Conservation (phyloP, 2,113 vertebrate genomes). For the Neolamprologus variostigma region DNA sequence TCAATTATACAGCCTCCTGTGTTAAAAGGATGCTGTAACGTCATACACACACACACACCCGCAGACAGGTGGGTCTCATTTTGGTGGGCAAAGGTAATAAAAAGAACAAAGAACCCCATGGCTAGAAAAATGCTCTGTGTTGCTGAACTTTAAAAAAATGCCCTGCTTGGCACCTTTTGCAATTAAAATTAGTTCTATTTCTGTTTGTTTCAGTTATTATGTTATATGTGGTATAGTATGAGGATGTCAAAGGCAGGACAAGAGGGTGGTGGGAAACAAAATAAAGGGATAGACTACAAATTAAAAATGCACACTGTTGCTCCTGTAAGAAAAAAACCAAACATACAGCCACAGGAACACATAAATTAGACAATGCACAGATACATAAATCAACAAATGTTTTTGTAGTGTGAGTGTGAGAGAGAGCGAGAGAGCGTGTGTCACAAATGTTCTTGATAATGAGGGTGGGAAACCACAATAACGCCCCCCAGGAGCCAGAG, state of each 20-base stretch:
- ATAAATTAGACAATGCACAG: neutral
- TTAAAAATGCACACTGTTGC: neutral
- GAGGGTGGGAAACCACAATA: neutral
- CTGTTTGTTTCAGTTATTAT: neutral
- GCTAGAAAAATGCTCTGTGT: slow-evolving; percentile 47
- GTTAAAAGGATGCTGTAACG: slow-evolving; percentile 21
- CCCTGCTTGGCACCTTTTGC: neutral
- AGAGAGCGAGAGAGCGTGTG: neutral
- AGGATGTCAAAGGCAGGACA: neutral
- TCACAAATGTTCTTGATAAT: neutral
- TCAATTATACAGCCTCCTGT: slow-evolving; percentile 54
- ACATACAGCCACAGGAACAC: neutral
- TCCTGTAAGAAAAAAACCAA: neutral
- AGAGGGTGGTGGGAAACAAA: neutral
- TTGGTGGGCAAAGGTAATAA: slow-evolving; percentile 54
- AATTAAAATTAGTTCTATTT: neutral
- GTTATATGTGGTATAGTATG: neutral
- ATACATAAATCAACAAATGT: neutral
- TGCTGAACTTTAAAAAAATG: neutral
- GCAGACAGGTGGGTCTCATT: slow-evolving; percentile 65
- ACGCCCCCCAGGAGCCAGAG: neutral
- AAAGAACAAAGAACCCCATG: slow-evolving; percentile 58
- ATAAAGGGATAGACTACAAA: neutral
- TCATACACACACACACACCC: neutral
- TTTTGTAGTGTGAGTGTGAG: neutral